phyloP scores from a whole-genome alignment of 2,797 vertebrate genomes.

The Esox lucius region DNA sequence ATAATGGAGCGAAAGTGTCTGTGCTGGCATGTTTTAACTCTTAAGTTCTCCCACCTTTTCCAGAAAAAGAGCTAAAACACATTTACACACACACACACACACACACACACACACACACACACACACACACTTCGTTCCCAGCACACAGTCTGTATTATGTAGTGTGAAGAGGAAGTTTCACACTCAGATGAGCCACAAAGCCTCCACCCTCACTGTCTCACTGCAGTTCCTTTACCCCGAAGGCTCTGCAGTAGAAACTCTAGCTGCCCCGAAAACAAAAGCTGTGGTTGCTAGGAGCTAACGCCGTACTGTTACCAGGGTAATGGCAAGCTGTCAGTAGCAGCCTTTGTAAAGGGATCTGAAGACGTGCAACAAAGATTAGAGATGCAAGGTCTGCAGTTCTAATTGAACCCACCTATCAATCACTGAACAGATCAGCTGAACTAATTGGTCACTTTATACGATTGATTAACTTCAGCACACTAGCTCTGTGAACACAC shows the following conservation, averaged over 20 bases:
- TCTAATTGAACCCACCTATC: too few species aligned
- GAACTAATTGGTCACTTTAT: too few species aligned
- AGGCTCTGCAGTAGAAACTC: slow-evolving; percentile 65
- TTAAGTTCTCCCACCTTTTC: background rate
- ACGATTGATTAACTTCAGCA: too few species aligned
- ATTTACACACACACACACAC: too few species aligned
- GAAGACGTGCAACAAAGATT: background rate
- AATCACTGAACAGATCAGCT: too few species aligned
- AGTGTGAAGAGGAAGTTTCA: slow-evolving; percentile 16
- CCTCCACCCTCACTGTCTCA: slow-evolving; percentile 13
- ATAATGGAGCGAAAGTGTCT: background rate
- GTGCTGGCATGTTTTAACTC: background rate
- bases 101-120: background rate
- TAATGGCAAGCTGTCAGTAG: slow-evolving; percentile 40
- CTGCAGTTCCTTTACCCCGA: slow-evolving; percentile 45
- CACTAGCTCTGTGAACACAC: too few species aligned
- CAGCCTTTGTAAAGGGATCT: slow-evolving; percentile 30
- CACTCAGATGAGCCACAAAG: slow-evolving; percentile 22
- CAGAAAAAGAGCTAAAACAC: background rate
- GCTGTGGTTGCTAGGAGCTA: slow-evolving; percentile 60
- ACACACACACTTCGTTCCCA: background rate
- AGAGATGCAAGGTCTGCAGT: too few species aligned
- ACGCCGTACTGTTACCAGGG: slow-evolving; percentile 58
- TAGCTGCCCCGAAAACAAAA: slow-evolving; percentile 73
- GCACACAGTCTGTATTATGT: slow-evolving; percentile 19